Evolutionary conservation across 2,888 invertebrate species (phyloP).

Genomic region (Pherbina coryleti): DNA sequence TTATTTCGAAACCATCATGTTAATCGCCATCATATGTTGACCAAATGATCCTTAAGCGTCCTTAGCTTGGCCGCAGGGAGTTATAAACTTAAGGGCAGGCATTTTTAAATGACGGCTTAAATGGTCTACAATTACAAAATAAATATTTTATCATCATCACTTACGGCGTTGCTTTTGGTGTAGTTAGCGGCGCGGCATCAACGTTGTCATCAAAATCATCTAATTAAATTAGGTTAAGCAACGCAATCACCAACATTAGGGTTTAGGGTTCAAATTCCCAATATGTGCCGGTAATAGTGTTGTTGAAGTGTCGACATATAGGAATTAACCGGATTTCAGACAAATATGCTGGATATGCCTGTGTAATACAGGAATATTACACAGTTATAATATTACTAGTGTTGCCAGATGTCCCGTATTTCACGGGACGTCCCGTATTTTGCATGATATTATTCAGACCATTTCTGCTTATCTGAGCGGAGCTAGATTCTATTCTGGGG

Average conservation of each 20-base stretch:
- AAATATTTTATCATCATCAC: constrained; percentile 17
- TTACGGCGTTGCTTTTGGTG: background rate
- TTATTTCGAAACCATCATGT: constrained; percentile 17
- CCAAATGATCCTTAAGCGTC: background rate
- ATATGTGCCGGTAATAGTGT: too few relatives aligned
- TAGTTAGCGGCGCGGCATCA: background rate
- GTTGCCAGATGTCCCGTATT: too few relatives aligned
- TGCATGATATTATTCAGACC: too few relatives aligned
- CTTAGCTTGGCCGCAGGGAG: background rate
- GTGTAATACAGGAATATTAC: too few relatives aligned
- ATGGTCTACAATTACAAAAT: constrained; percentile 26
- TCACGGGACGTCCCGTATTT: too few relatives aligned
- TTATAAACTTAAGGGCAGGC: background rate
- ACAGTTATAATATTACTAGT: too few relatives aligned
- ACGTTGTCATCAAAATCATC: constrained; percentile 1
- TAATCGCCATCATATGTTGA: constrained; percentile 4
- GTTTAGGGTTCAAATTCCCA: background rate
- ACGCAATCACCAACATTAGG: background rate
- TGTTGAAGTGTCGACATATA: too few relatives aligned
- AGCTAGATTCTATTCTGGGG: too few relatives aligned
- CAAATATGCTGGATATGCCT: too few relatives aligned
- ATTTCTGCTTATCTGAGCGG: too few relatives aligned
- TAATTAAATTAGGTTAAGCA: constrained; percentile 30
- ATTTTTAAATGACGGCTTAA: background rate
- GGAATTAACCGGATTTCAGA: too few relatives aligned